These are phyloP conservation scores for Chiroxiphia lanceolata DNA, from an alignment of 2,797 vertebrate species.

Conservation along the genomic window DNA sequence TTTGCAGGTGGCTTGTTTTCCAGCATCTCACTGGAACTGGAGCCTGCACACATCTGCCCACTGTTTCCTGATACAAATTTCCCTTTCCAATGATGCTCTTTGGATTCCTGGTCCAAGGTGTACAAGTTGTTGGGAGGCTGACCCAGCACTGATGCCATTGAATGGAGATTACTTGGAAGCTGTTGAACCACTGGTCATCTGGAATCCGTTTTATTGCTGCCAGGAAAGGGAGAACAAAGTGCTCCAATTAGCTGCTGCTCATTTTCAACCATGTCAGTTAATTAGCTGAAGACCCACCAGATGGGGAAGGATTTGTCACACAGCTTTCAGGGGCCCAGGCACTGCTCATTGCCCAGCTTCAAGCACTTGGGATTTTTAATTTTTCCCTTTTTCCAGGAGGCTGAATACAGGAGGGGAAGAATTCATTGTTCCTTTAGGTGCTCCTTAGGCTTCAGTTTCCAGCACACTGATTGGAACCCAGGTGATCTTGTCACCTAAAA, in stretches of 20 bases:
- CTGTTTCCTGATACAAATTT: neutral
- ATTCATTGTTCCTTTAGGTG: neutral
- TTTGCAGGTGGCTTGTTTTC: neutral
- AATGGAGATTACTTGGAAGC: neutral
- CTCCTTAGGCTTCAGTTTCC: neutral
- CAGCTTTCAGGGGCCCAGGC: neutral
- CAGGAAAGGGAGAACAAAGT: neutral
- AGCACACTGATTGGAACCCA: neutral
- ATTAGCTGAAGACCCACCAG: slow-evolving; percentile 24
- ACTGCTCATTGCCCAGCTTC: neutral
- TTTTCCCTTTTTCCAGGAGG: neutral
- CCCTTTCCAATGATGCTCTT: neutral
- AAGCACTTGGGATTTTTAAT: neutral
- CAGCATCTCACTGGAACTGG: neutral
- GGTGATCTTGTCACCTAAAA: neutral
- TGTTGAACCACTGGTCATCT: neutral
- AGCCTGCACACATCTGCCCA: neutral
- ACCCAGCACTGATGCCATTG: neutral
- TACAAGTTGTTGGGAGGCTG: neutral
- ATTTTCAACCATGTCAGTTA: slow-evolving; percentile 18
- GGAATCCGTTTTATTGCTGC: neutral
- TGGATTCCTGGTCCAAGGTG: neutral
- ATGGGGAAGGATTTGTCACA: slow-evolving; percentile 33
- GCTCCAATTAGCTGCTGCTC: slow-evolving; percentile 28
- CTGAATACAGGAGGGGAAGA: neutral